Conservation (phyloP, 2,797 vertebrate species). For the Onychomys leucogaster region DNA sequence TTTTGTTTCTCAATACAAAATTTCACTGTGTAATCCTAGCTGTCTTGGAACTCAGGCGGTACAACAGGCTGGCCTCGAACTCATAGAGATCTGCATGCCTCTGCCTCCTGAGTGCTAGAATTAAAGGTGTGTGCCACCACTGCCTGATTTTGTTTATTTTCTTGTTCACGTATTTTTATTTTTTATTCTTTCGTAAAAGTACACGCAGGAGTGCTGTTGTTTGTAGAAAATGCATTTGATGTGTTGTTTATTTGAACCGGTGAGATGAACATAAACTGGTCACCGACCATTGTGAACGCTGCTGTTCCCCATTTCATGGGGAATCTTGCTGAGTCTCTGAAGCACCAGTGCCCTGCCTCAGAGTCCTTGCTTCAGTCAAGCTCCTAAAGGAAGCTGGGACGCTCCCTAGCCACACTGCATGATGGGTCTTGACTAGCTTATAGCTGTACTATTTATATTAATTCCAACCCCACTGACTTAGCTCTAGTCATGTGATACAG, state of each 20-base stretch:
- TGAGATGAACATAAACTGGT: background rate
- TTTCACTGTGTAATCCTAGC: background rate
- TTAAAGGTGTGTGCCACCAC: background rate
- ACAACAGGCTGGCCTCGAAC: background rate
- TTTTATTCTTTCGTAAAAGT: conserved; percentile 37
- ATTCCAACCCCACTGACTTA: background rate
- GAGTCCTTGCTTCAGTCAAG: background rate
- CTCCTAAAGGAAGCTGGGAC: background rate
- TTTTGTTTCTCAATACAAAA: conserved; percentile 2
- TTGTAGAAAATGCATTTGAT: background rate
- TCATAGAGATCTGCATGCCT: background rate
- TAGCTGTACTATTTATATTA: background rate
- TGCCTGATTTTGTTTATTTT: background rate
- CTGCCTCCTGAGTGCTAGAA: background rate
- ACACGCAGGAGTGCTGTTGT: background rate
- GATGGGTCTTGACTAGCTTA: background rate
- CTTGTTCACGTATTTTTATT: conserved; percentile 1
- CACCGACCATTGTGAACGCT: background rate
- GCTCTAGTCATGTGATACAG: background rate
- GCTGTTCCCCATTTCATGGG: background rate
- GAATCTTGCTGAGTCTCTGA: background rate
- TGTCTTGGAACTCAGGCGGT: background rate
- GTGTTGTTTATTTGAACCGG: background rate
- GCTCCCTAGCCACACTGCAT: no score
- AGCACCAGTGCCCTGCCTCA: background rate